Evolutionary conservation across 2,888 invertebrate species (phyloP), one percentile per base, ranked within the genome.

Genomic region (Phlogophora meticulosa): DNA sequence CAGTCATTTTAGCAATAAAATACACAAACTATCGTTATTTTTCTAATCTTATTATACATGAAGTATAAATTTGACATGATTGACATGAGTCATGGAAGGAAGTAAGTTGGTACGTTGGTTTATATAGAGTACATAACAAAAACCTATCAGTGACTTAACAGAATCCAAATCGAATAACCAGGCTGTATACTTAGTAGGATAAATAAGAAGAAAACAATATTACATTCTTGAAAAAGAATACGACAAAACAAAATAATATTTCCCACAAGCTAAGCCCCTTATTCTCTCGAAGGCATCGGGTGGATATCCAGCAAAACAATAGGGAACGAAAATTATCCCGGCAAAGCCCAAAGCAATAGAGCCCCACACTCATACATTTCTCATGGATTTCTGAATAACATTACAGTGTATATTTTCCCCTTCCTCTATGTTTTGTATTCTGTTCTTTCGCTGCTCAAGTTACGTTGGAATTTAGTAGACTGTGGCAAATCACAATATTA

Each of bases 251-350:
- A 81, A 83, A 83, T 83, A 83, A 81, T 28, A 28, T 80, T 83
- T 72, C 66, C 68, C 82, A 73, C 80, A 74, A 78, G 64, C 76
- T 82, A 83, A 85, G 86, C 85, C 78, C 83, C 83, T 84, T 84
- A 85, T 85, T 82, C 83, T 86, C 82, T 84, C 78, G 78, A 80
- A 86, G 78, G 79, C 85, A 86, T 77, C 70, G 78, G 64, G 57
- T 75, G 76, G 82, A 83, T 86, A 83, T 82, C 78, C 80, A 82
- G 80, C 77, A 81, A 87, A 87, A 84, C 84, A 86, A 84, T 81
- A 80, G 68, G 82, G 78, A 84, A 80, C 74, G 80, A 85, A 86
- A 87, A 85, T 88, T 87, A 87, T 88, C 86, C 80, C 69, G 69
- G 81, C 74, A 80, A 85, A 87, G 80, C 86, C 80, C 80, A 78